Evolutionary conservation across 1,140 invertebrate species (phyloP), one percentile per base, ranked within the genome.

Genomic region (Venturia canescens): DNA sequence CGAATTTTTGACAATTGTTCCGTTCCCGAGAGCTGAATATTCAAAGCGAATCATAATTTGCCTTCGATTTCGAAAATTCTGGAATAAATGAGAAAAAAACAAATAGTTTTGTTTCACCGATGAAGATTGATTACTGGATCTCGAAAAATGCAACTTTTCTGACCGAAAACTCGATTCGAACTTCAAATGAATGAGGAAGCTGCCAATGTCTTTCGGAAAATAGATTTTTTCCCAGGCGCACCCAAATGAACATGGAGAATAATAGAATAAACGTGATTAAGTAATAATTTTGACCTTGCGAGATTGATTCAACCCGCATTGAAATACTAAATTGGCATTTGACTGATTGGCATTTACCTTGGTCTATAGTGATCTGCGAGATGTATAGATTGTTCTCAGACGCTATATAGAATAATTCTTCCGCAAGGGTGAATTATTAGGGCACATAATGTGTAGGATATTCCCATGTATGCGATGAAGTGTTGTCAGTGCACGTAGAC

Each of bases 361-460:
- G 80, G 75, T 57, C 34, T 63, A 26, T 66, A 78, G 48, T 76
- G 69, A 80, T 63, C 69, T 50, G 26, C 66, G 21, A 50, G 15
- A 31, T 69, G 18, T 78, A 48, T 63, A 76, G 76, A 50, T 67
- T 71, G 74, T 78, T 82, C 71, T 79, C 48, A 69, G 50, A 44
- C 77, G 78, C 67, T 74, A 71, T 75, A 80, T 76, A 69, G 11
- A 44, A 69, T 74, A 83, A 84, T 78, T 83, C 82, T 89, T 86
- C 83, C 83, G 83, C 85, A 86, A 87, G 86, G 87, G 84, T 88
- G 85, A 88, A 86, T 83, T 89, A 91, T 87, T 91, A 86, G 89
- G 88, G 87, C 90, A 87, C 82, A 88, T 89, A 88, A 88, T 86
- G 80, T 88, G 85, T 88, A 80, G 84, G 81, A 83, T 84, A 84